Conservation (phyloP, 2,797 vertebrate genomes). For the Argya squamiceps region DNA sequence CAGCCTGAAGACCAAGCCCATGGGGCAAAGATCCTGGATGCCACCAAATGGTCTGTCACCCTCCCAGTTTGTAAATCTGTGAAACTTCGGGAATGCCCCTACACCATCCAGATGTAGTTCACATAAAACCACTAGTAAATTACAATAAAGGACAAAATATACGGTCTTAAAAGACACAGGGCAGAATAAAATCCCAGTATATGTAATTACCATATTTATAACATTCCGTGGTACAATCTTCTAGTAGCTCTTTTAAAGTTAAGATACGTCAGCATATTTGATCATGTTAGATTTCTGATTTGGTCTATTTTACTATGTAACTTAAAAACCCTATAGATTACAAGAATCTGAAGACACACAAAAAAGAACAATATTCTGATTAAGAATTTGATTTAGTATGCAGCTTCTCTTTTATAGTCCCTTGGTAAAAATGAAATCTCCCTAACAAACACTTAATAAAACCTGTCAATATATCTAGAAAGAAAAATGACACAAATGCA, state of each 20-base stretch:
- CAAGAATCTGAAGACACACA: conserved; percentile 67
- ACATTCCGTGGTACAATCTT: conserved; percentile 21
- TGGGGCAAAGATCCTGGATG: not conserved
- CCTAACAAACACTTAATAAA: conserved; percentile 88
- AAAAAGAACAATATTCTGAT: conserved; percentile 76
- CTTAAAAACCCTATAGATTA: conserved; percentile 67
- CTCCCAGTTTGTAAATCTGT: not conserved
- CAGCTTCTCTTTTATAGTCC: conserved; percentile 80
- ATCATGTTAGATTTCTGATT: conserved; percentile 64
- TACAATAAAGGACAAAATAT: not conserved
- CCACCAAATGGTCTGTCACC: fast-evolving
- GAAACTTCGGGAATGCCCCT: not conserved
- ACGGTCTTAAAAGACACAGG: conserved; percentile 29
- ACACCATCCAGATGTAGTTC: not conserved
- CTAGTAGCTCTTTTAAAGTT: conserved; percentile 62
- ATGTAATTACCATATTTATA: conserved; percentile 66
- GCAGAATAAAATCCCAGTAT: conserved; percentile 21
- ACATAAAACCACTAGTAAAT: not conserved
- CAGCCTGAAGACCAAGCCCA: not conserved
- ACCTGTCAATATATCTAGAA: conserved; percentile 84
- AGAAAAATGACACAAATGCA: conserved; percentile 87
- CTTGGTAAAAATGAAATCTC: conserved; percentile 81
- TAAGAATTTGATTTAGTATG: conserved; percentile 80
- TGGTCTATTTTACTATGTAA: conserved; percentile 47
- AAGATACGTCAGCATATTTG: conserved; percentile 67